Conservation (phyloP, 2,797 vertebrate genomes). For the Eupleurogrammus muticus region DNA sequence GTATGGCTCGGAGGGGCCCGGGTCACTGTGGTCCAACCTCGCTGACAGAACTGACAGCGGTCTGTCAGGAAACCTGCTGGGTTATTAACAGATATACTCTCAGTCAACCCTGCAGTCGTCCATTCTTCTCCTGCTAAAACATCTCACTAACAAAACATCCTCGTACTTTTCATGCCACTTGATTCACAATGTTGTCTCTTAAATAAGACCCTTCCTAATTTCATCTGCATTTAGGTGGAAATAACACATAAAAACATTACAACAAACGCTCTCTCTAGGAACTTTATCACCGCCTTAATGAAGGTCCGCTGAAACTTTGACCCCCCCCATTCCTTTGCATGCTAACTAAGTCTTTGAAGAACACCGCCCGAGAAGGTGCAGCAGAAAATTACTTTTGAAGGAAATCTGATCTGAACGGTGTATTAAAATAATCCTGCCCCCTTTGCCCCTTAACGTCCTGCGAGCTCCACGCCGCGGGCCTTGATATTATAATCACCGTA, state of each 20-base stretch:
- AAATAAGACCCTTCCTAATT: no score
- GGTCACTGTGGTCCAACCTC: not conserved
- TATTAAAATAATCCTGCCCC: slow-evolving; percentile 75
- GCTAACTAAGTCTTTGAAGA: slow-evolving; percentile 37
- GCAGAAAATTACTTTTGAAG: slow-evolving; percentile 74
- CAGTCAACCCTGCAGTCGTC: not conserved
- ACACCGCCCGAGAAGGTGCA: slow-evolving; percentile 58
- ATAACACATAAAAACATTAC: not conserved
- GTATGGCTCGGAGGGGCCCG: not conserved
- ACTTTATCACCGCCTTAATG: not conserved
- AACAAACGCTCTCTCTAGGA: not conserved
- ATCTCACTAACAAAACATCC: not conserved
- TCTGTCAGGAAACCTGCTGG: not conserved
- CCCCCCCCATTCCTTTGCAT: not conserved
- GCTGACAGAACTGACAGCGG: slow-evolving; percentile 7
- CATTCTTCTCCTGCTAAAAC: not conserved
- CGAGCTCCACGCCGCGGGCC: slow-evolving; percentile 64
- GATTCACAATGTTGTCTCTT: no score
- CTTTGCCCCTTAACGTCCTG: slow-evolving; percentile 61
- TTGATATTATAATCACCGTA: slow-evolving; percentile 81
- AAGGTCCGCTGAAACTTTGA: slow-evolving; percentile 20
- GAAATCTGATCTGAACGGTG: slow-evolving; percentile 72
- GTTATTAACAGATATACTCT: not conserved
- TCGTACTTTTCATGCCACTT: not conserved
- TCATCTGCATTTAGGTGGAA: not conserved